phyloP scores from a whole-genome alignment of 1,140 invertebrate species.

The Venturia canescens region DNA sequence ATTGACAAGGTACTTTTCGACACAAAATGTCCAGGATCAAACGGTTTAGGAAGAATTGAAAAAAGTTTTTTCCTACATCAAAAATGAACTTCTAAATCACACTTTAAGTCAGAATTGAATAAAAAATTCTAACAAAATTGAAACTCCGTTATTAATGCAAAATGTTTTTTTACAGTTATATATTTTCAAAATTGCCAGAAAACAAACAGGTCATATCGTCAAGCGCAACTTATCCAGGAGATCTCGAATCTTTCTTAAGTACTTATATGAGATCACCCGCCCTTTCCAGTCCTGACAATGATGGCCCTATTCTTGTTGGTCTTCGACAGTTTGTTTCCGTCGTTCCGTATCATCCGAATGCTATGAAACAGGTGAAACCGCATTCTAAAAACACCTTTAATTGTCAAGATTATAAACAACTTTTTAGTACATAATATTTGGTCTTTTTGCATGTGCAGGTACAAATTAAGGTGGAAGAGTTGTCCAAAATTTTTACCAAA shows the following conservation, averaged over 20 bases:
- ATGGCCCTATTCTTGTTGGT: constrained; percentile 83
- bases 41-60: no score
- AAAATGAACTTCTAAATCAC: no score
- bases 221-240: constrained; percentile 95
- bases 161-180: constrained; percentile 79
- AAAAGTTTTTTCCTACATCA: no score
- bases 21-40: no score
- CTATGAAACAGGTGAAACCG: constrained; percentile 79
- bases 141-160: not conserved
- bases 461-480: constrained; percentile 83
- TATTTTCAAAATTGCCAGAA: constrained; percentile 84
- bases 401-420: no score
- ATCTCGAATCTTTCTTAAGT: constrained; percentile 84
- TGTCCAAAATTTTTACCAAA: constrained; percentile 84
- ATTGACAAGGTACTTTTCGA: no score
- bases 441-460: constrained; percentile 64
- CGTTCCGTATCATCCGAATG: constrained; percentile 80
- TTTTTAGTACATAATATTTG: no score
- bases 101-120: no score
- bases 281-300: constrained; percentile 81
- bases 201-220: constrained; percentile 94
- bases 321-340: constrained; percentile 85
- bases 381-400: not conserved
- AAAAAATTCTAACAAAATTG: no score
- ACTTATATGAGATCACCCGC: constrained; percentile 90